A percentile compares a stretch with the other conserved stretches of the same genome.
Evolutionary conservation across 2,888 invertebrate species (phyloP).

Genomic region (Endomychus coccineus): DNA sequence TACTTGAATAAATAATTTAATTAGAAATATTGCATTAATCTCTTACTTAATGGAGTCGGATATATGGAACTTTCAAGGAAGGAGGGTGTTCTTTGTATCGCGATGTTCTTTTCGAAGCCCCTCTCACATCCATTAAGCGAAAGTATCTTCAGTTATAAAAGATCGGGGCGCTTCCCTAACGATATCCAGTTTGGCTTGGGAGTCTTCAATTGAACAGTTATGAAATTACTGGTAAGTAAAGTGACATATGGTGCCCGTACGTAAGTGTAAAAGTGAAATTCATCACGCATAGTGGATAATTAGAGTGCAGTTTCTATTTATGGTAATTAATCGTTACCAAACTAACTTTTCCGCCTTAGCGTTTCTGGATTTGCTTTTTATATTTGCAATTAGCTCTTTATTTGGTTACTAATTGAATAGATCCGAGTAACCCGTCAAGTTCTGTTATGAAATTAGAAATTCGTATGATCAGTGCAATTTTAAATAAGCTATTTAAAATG

Average conservation of each 20-base stretch:
- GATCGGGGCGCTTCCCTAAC: conserved; percentile 23
- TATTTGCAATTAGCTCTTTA: too few relatives aligned
- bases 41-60: too few relatives aligned
- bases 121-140: conserved; percentile 26
- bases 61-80: too few relatives aligned
- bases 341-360: too few relatives aligned
- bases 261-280: conserved; percentile 25
- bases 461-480: too few relatives aligned
- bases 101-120: conserved; percentile 18
- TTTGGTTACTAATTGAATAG: too few relatives aligned
- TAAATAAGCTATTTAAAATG: too few relatives aligned
- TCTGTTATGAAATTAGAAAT: too few relatives aligned
- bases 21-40: too few relatives aligned
- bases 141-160: conserved; percentile 39
- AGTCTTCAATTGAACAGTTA: conserved; percentile 28
- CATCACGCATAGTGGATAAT: conserved; percentile 12
- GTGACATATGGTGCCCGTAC: conserved; percentile 21
- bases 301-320: conserved; percentile 20
- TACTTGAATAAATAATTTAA: too few relatives aligned
- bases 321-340: not conserved
- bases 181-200: conserved; percentile 36
- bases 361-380: too few relatives aligned
- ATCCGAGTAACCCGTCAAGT: too few relatives aligned
- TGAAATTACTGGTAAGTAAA: conserved; percentile 43
- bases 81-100: conserved; percentile 20